Percentiles rank a stretch among this genome's conserved stretches.
Evolutionary conservation across 2,888 invertebrate species (phyloP).

Genomic region (Augochlorella aurata): DNA sequence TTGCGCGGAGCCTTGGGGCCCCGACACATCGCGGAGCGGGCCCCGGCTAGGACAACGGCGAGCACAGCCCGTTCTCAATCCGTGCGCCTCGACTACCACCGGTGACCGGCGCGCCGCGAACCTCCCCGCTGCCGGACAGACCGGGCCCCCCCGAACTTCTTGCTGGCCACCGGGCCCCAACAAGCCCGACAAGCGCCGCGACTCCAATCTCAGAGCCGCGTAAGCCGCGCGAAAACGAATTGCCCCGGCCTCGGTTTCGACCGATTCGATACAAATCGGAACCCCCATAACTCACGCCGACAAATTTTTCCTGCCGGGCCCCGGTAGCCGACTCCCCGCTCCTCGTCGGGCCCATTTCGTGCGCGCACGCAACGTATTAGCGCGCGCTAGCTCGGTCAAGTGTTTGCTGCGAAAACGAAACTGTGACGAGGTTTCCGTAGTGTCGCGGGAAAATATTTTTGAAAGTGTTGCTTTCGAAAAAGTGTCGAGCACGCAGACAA

Average conservation of each 20-base stretch:
- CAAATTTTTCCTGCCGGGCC: conserved; percentile 16
- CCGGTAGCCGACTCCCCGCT: not conserved
- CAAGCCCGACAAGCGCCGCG: conserved; percentile 61
- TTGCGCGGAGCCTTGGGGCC: conserved; percentile 42
- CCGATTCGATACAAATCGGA: conserved; percentile 31
- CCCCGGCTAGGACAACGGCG: conserved; percentile 23
- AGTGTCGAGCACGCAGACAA: too few relatives aligned
- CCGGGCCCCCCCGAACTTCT: conserved; percentile 70
- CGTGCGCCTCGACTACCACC: conserved; percentile 61
- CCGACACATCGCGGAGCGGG: conserved; percentile 44
- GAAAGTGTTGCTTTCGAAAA: too few relatives aligned
- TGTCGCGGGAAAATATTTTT: too few relatives aligned
- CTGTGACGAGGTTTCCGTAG: too few relatives aligned
- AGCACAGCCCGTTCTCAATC: conserved; percentile 7
- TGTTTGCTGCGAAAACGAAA: too few relatives aligned
- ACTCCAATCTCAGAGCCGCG: conserved; percentile 45
- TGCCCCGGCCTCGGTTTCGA: conserved; percentile 23
- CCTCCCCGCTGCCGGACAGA: conserved; percentile 48
- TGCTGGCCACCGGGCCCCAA: conserved; percentile 59
- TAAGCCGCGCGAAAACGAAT: conserved; percentile 51
- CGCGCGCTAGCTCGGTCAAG: too few relatives aligned
- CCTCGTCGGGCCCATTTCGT: not conserved
- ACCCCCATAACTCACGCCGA: conserved; percentile 20
- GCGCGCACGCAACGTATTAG: not conserved
- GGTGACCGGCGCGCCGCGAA: conserved; percentile 63